A percentile compares a stretch with the other conserved stretches of the same genome.
phyloP scores from a whole-genome alignment of 2,797 vertebrate genomes.

The Delichon dasypus region DNA sequence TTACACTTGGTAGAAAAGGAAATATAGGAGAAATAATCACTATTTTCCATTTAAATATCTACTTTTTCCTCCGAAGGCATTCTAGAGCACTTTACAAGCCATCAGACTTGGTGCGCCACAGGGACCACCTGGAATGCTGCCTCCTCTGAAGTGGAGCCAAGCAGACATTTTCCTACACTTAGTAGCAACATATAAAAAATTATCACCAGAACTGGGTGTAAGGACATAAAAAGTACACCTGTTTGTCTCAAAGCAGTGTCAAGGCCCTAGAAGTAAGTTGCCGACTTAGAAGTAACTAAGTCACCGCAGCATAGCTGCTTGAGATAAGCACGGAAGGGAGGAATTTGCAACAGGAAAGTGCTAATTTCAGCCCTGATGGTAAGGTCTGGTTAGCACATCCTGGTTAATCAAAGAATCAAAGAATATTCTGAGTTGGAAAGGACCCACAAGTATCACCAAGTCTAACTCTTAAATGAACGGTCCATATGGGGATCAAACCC shows the following conservation, averaged over 20 bases:
- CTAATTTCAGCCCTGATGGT: neutral
- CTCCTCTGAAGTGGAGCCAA: neutral
- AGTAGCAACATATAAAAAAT: neutral
- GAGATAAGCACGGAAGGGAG: neutral
- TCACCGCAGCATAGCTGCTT: neutral
- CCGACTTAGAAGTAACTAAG: neutral
- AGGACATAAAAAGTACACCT: neutral
- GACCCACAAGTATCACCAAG: neutral
- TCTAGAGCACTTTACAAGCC: neutral
- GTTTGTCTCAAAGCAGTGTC: neutral
- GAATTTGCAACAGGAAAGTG: neutral
- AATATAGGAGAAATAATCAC: neutral
- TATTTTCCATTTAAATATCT: neutral
- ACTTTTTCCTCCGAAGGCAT: neutral
- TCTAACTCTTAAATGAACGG: too few species aligned
- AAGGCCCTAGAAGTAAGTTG: neutral
- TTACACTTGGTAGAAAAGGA: neutral
- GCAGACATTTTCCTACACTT: neutral
- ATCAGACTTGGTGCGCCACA: neutral
- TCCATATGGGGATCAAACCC: neutral
- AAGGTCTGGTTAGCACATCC: neutral
- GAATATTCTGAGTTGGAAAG: neutral
- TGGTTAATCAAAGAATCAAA: neutral
- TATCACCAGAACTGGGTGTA: neutral
- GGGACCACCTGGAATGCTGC: neutral